phyloP scores from a whole-genome alignment of 2,888 invertebrate genomes.

The Hemicrepidius hirtus region DNA sequence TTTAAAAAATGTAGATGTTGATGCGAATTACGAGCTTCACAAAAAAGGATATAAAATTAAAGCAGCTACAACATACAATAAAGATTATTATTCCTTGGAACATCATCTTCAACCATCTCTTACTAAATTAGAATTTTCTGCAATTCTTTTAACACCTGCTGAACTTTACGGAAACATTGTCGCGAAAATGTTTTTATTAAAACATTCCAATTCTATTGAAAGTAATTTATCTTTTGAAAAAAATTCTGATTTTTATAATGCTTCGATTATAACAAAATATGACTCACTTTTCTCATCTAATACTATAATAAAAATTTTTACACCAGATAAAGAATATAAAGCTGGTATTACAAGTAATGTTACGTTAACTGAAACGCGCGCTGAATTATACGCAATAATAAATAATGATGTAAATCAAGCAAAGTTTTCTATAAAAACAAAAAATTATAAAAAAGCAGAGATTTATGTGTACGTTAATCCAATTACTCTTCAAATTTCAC shows the following conservation, averaged over 20 bases:
- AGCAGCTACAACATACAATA: conserved; percentile 12
- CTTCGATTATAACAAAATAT: conserved; percentile 34
- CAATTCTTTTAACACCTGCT: conserved; percentile 9
- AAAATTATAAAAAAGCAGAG: conserved; percentile 14
- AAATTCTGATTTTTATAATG: conserved; percentile 23
- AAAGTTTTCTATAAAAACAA: conserved; percentile 20
- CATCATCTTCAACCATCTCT: neutral
- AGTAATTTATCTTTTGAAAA: conserved; percentile 16
- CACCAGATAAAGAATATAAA: conserved; percentile 38
- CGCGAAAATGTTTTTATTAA: neutral
- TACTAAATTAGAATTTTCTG: conserved; percentile 10
- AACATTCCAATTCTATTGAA: neutral
- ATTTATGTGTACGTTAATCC: conserved; percentile 1
- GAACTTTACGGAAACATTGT: conserved; percentile 7
- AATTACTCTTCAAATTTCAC: conserved; percentile 5
- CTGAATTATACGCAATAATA: conserved; percentile 4
- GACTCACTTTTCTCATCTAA: conserved; percentile 35
- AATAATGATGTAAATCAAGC: conserved; percentile 5
- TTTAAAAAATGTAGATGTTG: conserved; percentile 13
- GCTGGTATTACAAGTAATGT: conserved; percentile 34
- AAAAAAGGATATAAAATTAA: conserved; percentile 16
- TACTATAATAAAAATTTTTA: conserved; percentile 29
- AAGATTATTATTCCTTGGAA: conserved; percentile 10
- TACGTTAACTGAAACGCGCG: conserved; percentile 5
- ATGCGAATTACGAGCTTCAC: conserved; percentile 17